Evolutionary conservation across 1,140 invertebrate species (phyloP).

Genomic region (Cherax quadricarinatus): DNA sequence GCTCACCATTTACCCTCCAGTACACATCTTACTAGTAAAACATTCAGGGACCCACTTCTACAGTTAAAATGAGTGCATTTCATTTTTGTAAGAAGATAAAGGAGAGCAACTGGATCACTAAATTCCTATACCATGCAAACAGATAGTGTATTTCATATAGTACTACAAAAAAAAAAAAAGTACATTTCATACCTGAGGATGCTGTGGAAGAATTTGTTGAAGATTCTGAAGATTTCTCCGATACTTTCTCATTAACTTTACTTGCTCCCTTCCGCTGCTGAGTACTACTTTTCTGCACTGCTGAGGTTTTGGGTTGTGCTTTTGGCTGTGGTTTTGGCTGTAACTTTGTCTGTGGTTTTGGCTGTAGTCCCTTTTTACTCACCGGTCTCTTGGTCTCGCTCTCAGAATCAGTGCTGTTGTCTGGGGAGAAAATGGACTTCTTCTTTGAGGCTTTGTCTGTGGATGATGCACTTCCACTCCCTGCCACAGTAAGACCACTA

Average conservation of each 20-base stretch:
- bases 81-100: too few relatives aligned
- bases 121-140: too few relatives aligned
- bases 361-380: constrained; percentile 53
- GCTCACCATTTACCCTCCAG: too few relatives aligned
- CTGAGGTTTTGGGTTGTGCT: constrained; percentile 44
- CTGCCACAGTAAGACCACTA: constrained; percentile 17
- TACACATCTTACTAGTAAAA: too few relatives aligned
- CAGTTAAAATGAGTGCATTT: too few relatives aligned
- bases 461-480: constrained; percentile 40
- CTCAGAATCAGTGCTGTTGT: constrained; percentile 67
- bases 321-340: constrained; percentile 64
- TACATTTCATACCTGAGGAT: constrained; percentile 59
- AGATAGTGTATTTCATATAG: too few relatives aligned
- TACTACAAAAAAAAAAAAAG: not conserved
- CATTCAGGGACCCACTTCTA: too few relatives aligned
- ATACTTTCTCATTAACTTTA: constrained; percentile 34
- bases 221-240: constrained; percentile 66
- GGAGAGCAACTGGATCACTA: too few relatives aligned
- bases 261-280: constrained; percentile 16
- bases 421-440: constrained; percentile 65
- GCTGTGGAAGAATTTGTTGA: constrained; percentile 71
- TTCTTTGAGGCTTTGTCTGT: constrained; percentile 59
- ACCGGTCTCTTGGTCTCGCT: constrained; percentile 56
- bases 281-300: constrained; percentile 1
- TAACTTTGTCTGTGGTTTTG: constrained; percentile 48